Conservation (phyloP, 2,113 vertebrate genomes). For the Centropristis striata region DNA sequence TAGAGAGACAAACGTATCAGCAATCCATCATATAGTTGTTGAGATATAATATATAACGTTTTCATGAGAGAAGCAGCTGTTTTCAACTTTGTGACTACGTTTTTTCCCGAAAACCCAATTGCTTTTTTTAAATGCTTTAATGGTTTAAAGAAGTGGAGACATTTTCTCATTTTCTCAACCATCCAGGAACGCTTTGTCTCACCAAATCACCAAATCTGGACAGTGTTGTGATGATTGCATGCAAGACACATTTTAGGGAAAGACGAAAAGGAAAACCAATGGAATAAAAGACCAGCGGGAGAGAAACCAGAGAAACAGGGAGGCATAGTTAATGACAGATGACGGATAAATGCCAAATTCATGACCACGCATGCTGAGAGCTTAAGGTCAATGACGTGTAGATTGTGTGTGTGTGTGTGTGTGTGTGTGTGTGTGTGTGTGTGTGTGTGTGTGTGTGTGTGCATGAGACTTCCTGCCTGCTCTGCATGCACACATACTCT, state of each 20-base stretch:
- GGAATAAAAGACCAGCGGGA: not conserved
- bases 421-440: slow-evolving; percentile 17
- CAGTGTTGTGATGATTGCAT: no score
- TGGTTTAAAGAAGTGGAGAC: no score
- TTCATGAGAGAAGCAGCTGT: not conserved
- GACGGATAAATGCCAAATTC: slow-evolving; percentile 55
- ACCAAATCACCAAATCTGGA: no score
- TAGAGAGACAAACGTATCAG: no score
- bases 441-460: slow-evolving; percentile 20
- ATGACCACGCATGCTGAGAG: slow-evolving; percentile 37
- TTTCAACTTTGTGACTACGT: not conserved
- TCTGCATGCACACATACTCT: not conserved
- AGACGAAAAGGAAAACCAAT: not conserved
- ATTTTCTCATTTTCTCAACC: no score
- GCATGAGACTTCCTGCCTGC: not conserved
- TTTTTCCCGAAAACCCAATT: no score
- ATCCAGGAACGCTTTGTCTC: no score
- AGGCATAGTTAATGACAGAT: slow-evolving; percentile 35
- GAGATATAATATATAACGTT: no score
- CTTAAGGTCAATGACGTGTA: slow-evolving; percentile 44
- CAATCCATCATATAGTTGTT: no score
- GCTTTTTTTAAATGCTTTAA: no score
- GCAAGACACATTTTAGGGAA: not conserved
- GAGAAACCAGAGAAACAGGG: not conserved
- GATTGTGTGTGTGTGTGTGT: not conserved